These are phyloP conservation scores for Aphis gossypii DNA, from an alignment of 1,140 invertebrate genomes.

Conservation along the genomic window DNA sequence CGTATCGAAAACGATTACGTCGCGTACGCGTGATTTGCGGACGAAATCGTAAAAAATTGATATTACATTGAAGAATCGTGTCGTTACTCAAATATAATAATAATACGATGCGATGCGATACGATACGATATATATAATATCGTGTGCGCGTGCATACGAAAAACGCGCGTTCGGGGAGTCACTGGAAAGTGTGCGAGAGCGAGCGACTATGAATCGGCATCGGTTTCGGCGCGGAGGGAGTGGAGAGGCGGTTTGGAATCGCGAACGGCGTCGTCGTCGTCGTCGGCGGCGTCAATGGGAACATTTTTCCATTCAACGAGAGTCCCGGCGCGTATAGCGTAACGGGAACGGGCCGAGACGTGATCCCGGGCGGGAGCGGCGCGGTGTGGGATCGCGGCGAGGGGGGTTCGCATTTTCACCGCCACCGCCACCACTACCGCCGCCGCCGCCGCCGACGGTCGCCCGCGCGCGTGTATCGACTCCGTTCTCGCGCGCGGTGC, in stretches of 20 bases:
- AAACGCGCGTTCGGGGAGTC: slow-evolving; percentile 27
- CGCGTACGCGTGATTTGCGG: background rate
- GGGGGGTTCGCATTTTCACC: slow-evolving; percentile 40
- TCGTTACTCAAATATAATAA: background rate
- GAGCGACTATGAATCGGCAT: background rate
- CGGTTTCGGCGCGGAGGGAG: background rate
- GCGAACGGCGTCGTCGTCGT: slow-evolving; percentile 6
- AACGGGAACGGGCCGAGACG: slow-evolving; percentile 36
- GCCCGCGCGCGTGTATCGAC: slow-evolving; percentile 27
- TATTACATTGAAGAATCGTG: background rate
- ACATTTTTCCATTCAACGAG: slow-evolving; percentile 54
- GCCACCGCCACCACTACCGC: background rate
- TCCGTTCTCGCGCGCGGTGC: background rate
- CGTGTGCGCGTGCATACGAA: background rate
- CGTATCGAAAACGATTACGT: slow-evolving; percentile 1
- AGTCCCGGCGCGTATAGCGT: slow-evolving; percentile 17
- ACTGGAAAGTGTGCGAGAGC: background rate
- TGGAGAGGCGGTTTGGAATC: background rate
- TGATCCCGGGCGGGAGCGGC: background rate
- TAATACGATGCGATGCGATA: background rate
- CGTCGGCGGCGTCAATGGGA: slow-evolving; percentile 46
- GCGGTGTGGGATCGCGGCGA: background rate
- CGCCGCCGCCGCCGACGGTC: background rate
- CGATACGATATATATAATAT: background rate
- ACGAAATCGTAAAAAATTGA: background rate